Base-by-base conservation (phyloP, 2,888 invertebrate genomes). In the Chaitophorus viminalis region DNA sequence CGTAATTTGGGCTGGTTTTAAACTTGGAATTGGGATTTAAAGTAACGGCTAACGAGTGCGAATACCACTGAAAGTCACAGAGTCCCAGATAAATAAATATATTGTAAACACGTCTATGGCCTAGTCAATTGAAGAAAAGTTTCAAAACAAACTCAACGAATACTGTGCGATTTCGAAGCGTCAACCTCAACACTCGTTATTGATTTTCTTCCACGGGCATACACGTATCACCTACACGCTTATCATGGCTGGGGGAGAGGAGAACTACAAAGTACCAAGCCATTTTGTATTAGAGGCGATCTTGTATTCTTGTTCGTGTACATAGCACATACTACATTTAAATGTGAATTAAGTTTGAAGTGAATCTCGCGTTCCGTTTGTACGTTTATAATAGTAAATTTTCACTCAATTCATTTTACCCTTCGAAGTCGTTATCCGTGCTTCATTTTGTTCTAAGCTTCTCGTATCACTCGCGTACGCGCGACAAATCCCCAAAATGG, bases 161-260 rank as follows among this genome's bases (percentile, higher is more conserved):
- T 25, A 60, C 3, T 25, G 68, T n/a, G 25, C 11, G 29, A n/a
- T n/a, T 25, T 11, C 68, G 17, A 70, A 72, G 31, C 33, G 72
- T 72, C 29, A 31, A 33, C 33, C 33, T 72, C 29, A 31, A 33
- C 60, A 29, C 29, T 29, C 29, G 9, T 76, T 74, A 65, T 79
- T n/a, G 54, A 72, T 75, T 36, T 78, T 85, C 85, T 54, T 86
- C 86, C 78, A 86, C 1, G 70, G 52, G 54, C 70, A 46, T 70
- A 72, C 86, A 86, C 86, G 86, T 86, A 86, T 72, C 52, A 72
- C 11, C 33, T 14, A 39, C 3, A 14, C 17, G 46, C 82, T 82
- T 82, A 82, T 82, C 82, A 33, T 33, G 33, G 82, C 3, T 17
- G 83, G 52, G 0, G 39, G 39, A 17, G 75, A 31, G 52, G 33